Evolutionary conservation across 2,797 vertebrate genomes (phyloP), one percentile per base, ranked within the genome.

Genomic region (Spinibarbus caldwelli): DNA sequence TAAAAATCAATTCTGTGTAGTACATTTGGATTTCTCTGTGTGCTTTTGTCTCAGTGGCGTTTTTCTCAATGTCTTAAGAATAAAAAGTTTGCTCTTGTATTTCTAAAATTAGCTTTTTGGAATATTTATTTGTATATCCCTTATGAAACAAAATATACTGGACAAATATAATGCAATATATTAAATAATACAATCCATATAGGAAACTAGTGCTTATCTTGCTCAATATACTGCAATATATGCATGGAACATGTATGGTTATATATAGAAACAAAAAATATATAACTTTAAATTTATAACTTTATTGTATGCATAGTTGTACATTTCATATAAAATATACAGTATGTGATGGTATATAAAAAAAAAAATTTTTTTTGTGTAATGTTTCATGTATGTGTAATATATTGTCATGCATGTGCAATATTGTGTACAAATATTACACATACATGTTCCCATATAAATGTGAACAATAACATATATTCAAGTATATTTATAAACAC

Each of bases 61-160:
- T 10, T 41, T 68, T 34, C 6, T 19, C 11, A 59, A 17, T 21
- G 52, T 52, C 36, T 75, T 34, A 84, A 78, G 38, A 88, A 86
- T 85, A 77, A 87, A 89, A 66, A 57, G 64, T 86, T 87, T 87
- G 81, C 54, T 84, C 76, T 80, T 85, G 75, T 82, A 85, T 78
- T 80, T 78, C 78, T 36, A 76, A 41, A 73, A 49, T 59, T 76
- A 49, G n/a, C 82, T 67, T 68, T 86, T 59, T 34, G n/a, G 49
- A n/a, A 15, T 68, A 34, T 78, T 75, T 76, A 15, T 71, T 36
- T 73, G 17, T 34, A 67, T 78, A 34, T 17, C 14, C 62, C 29
- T 17, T 17, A 64, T 1, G 2, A 64, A 17, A 31, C 4, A 19
- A 66, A 66, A 66, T 34, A 64, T 31, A 64, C 14, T 19, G 14